A percentile compares a stretch with the other conserved stretches of the same genome.
Conservation (phyloP, 2,797 vertebrate species). For the Chaetophractus vellerosus region DNA sequence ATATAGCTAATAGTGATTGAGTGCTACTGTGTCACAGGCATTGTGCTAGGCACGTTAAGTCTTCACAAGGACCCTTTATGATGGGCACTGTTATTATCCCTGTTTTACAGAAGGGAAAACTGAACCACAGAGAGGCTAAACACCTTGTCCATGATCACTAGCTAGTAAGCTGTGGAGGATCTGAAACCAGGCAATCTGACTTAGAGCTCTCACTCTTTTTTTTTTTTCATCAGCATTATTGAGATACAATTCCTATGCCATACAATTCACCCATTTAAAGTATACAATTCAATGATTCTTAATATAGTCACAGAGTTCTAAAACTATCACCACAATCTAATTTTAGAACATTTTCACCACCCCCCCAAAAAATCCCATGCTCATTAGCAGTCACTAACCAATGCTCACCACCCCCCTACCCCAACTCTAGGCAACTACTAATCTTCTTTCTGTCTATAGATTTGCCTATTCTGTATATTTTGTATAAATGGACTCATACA, state of each 20-base stretch:
- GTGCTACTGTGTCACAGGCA: not conserved
- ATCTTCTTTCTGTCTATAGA: not conserved
- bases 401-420: rapidly evolving
- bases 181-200: not conserved
- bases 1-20: not conserved
- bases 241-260: not conserved
- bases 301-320: not conserved
- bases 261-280: slow-evolving; percentile 1
- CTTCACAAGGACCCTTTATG: not conserved
- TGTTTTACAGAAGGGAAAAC: slow-evolving; percentile 5
- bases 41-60: not conserved
- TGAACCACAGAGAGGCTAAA: slow-evolving; percentile 17
- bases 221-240: not conserved
- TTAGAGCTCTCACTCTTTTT: not conserved
- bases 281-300: slow-evolving; percentile 11
- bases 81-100: not conserved
- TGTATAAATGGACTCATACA: not conserved
- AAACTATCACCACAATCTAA: slow-evolving; percentile 21
- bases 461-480: not conserved
- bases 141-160: not conserved
- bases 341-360: not conserved
- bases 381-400: not conserved
- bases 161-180: not conserved
- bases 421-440: not conserved
- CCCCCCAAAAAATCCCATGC: not conserved